phyloP scores from a whole-genome alignment of 2,888 invertebrate genomes.

The Patella caerulea region DNA sequence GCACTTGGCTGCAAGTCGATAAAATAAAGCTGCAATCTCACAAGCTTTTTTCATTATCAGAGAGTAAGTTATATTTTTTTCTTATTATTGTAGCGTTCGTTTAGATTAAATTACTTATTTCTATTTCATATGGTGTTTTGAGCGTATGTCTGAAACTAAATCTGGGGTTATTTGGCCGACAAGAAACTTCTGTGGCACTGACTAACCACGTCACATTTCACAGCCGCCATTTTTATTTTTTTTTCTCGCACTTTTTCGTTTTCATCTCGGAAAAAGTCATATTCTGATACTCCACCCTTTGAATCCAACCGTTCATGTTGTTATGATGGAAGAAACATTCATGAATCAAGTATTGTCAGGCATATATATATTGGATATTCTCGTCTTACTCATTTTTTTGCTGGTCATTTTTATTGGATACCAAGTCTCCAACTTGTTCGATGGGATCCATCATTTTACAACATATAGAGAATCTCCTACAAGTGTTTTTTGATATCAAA shows the following conservation, averaged over 20 bases:
- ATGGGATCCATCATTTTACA: constrained; percentile 13
- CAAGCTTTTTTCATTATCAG: constrained; percentile 1
- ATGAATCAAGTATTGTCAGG: constrained; percentile 11
- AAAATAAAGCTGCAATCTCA: background rate
- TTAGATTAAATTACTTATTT: constrained; percentile 11
- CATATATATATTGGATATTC: constrained; percentile 10
- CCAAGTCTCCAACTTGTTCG: constrained; percentile 12
- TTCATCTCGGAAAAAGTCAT: constrained; percentile 10
- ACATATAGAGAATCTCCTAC: too few relatives aligned
- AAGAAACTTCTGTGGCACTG: constrained; percentile 10
- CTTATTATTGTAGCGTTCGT: constrained; percentile 10
- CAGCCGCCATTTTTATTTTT: constrained; percentile 12
- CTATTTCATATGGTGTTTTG: background rate
- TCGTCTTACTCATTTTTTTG: constrained; percentile 9
- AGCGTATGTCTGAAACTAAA: constrained; percentile 6
- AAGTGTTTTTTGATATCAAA: too few relatives aligned
- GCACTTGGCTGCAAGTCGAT: too few relatives aligned
- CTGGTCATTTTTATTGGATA: constrained; percentile 11
- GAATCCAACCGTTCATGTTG: constrained; percentile 6
- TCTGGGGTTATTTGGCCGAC: constrained; percentile 8
- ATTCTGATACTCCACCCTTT: constrained; percentile 11
- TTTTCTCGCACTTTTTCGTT: background rate
- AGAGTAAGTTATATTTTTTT: constrained; percentile 10
- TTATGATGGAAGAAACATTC: constrained; percentile 13
- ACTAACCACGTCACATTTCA: background rate